phyloP scores from a whole-genome alignment of 2,113 vertebrate genomes.

The Pseudopodoces humilis region DNA sequence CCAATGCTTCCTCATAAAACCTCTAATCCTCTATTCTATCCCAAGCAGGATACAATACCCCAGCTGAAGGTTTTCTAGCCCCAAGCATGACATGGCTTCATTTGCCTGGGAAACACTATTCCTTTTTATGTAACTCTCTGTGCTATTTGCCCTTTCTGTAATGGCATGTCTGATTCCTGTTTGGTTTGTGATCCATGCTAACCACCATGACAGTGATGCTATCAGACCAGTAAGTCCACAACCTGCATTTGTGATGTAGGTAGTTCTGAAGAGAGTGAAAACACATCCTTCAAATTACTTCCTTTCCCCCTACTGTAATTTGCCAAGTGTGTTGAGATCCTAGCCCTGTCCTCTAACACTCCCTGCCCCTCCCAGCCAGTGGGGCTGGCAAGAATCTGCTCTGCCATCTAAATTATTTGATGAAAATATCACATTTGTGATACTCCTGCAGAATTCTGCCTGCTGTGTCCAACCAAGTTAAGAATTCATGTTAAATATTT shows the following conservation, averaged over 20 bases:
- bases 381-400: not conserved
- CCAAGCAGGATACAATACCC: not conserved
- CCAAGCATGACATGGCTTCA: not conserved
- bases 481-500: not conserved
- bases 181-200: not conserved
- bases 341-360: not conserved
- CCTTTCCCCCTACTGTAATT: not conserved
- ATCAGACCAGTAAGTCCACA: not conserved
- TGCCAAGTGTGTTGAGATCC: not conserved
- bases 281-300: not conserved
- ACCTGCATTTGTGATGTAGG: not conserved
- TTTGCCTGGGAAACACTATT: not conserved
- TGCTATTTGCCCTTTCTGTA: not conserved
- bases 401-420: not conserved
- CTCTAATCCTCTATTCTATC: not conserved
- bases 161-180: not conserved
- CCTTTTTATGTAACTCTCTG: not conserved
- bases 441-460: not conserved
- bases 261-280: not conserved
- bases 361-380: not conserved
- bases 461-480: not conserved
- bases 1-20: not conserved
- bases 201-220: not conserved
- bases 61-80: not conserved
- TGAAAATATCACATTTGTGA: not conserved